A percentile compares a stretch with the other conserved stretches of the same genome.
phyloP scores from a whole-genome alignment of 2,113 vertebrate genomes.

The Eurystomus gularis region DNA sequence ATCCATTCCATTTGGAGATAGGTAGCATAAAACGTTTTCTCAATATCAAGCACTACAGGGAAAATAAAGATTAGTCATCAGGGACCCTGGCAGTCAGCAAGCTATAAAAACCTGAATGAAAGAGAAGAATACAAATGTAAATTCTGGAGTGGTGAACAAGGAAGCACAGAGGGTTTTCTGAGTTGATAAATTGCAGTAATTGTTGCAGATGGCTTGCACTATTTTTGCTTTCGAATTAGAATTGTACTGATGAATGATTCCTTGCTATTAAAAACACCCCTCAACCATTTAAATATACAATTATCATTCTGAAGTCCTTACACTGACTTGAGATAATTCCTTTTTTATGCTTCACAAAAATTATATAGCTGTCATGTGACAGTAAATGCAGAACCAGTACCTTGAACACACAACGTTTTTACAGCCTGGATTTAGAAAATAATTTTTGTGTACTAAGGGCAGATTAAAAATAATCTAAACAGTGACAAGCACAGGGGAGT shows the following conservation, averaged over 20 bases:
- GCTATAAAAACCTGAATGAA: slow-evolving; percentile 34
- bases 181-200: slow-evolving; percentile 26
- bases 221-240: not conserved
- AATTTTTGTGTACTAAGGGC: not conserved
- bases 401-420: not conserved
- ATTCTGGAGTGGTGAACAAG: slow-evolving; percentile 11
- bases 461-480: slow-evolving; percentile 7
- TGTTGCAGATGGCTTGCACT: slow-evolving; percentile 25
- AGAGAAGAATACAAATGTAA: slow-evolving; percentile 24
- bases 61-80: not conserved
- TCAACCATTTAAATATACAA: not conserved
- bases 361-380: not conserved
- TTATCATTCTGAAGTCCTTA: not conserved
- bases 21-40: slow-evolving; percentile 1
- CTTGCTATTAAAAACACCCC: not conserved
- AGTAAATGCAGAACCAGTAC: not conserved
- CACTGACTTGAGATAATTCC: not conserved
- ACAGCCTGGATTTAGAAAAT: not conserved
- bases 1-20: not conserved
- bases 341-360: not conserved
- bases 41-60: not conserved
- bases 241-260: not conserved
- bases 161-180: slow-evolving; percentile 24
- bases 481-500: not conserved
- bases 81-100: not conserved